Conservation (phyloP, 2,888 invertebrate genomes). For the Drepanosiphum platanoidis region DNA sequence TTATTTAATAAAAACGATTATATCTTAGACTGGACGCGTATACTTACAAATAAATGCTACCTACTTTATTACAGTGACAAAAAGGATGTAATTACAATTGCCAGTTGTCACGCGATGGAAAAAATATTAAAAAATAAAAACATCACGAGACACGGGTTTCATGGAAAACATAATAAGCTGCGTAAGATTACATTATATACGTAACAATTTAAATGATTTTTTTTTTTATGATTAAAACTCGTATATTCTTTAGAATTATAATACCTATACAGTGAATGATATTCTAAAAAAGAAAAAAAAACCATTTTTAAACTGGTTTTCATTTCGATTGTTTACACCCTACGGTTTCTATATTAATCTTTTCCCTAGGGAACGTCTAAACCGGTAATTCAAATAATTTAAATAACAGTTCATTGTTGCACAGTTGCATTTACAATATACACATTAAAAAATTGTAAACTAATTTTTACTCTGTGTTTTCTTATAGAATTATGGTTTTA, state of each 20-base stretch:
- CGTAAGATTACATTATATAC: background rate
- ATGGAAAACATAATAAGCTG: background rate
- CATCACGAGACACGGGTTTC: background rate
- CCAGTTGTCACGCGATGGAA: background rate
- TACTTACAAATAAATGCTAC: background rate
- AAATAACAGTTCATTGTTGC: constrained; percentile 5
- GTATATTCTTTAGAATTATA: constrained; percentile 1
- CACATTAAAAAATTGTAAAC: too few species aligned
- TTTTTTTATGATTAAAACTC: background rate
- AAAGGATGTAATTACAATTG: background rate
- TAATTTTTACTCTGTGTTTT: background rate
- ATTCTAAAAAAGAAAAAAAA: background rate
- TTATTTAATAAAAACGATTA: background rate
- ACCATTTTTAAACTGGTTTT: constrained; percentile 35
- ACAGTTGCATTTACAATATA: background rate
- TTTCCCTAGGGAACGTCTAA: background rate
- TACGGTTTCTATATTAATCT: background rate
- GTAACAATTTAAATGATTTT: background rate
- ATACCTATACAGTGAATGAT: background rate
- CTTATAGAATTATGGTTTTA: background rate
- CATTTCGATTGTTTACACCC: constrained; percentile 3
- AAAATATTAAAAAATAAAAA: background rate
- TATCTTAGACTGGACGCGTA: background rate
- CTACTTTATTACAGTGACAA: background rate
- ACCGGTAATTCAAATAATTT: constrained; percentile 24